Percentiles rank a stretch among this genome's conserved stretches.
Evolutionary conservation across 2,113 vertebrate genomes (phyloP).

Genomic region (Recurvirostra avosetta): DNA sequence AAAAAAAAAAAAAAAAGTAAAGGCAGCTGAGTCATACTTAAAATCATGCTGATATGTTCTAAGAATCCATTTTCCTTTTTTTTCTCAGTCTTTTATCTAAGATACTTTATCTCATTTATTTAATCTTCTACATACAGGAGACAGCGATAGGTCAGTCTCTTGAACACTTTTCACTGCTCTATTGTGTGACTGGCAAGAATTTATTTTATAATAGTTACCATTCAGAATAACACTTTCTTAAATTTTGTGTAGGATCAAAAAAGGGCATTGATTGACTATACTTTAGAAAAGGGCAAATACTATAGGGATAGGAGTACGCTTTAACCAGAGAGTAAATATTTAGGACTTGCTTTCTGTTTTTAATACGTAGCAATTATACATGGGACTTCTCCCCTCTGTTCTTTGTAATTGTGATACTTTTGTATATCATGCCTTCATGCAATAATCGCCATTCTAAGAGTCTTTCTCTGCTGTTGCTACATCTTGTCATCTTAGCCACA

Average conservation of each 20-base stretch:
- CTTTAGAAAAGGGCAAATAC: neutral
- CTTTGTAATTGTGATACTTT: neutral
- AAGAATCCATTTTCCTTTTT: neutral
- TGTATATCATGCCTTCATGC: neutral
- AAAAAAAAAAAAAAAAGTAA: neutral
- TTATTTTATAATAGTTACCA: neutral
- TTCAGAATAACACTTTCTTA: neutral
- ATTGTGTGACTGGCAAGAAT: neutral
- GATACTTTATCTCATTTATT: neutral
- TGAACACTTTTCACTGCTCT: neutral
- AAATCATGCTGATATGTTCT: neutral
- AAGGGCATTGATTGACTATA: neutral
- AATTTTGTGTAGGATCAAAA: neutral
- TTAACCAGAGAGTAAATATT: neutral
- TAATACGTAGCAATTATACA: neutral
- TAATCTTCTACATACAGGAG: neutral
- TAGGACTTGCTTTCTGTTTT: neutral
- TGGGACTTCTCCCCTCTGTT: too few species aligned
- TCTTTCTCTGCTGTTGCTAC: neutral
- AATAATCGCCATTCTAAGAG: neutral
- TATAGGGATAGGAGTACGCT: neutral
- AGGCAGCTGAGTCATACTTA: neutral
- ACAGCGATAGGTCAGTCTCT: neutral
- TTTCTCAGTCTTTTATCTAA: neutral
- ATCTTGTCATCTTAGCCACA: neutral